Percentiles rank a stretch among this genome's conserved stretches.
Conservation (phyloP, 2,888 invertebrate genomes). For the Phlogophora meticulosa region DNA sequence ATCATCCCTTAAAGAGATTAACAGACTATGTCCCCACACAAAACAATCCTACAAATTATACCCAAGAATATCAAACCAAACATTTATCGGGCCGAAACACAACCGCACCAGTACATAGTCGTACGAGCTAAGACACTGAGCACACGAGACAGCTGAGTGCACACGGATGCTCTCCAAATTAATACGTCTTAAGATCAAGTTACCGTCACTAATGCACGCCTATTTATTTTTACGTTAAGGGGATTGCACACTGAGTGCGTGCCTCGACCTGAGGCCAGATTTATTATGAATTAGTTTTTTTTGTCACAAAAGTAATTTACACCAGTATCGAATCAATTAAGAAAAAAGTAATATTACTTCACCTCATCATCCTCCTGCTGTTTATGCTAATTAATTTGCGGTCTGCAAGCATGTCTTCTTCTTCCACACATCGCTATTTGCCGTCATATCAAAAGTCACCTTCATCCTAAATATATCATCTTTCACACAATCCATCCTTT, state of each 20-base stretch:
- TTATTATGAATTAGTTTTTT: not conserved
- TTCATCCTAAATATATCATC: too few species aligned
- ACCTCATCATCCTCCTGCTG: not conserved
- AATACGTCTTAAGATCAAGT: conserved; percentile 73
- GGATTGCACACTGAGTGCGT: conserved; percentile 45
- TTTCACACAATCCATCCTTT: too few species aligned
- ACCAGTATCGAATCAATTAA: not conserved
- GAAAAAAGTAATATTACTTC: not conserved
- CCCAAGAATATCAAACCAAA: conserved; percentile 34
- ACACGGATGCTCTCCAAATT: conserved; percentile 70
- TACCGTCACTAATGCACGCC: conserved; percentile 73
- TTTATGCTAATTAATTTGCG: too few species aligned
- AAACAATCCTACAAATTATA: conserved; percentile 1
- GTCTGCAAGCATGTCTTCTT: too few species aligned
- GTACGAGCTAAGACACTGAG: conserved; percentile 43
- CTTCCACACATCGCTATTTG: too few species aligned
- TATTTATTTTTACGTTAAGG: conserved; percentile 69
- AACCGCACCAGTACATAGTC: conserved; percentile 23
- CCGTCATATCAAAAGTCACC: too few species aligned
- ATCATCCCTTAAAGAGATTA: not conserved
- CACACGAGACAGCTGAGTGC: conserved; percentile 54
- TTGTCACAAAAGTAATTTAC: not conserved
- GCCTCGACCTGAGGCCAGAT: not conserved
- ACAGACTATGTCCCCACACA: not conserved
- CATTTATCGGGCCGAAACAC: conserved; percentile 35